A percentile compares a stretch with the other conserved stretches of the same genome.
Evolutionary conservation across 2,113 vertebrate genomes (phyloP).

Genomic region (Oenanthe melanoleuca): DNA sequence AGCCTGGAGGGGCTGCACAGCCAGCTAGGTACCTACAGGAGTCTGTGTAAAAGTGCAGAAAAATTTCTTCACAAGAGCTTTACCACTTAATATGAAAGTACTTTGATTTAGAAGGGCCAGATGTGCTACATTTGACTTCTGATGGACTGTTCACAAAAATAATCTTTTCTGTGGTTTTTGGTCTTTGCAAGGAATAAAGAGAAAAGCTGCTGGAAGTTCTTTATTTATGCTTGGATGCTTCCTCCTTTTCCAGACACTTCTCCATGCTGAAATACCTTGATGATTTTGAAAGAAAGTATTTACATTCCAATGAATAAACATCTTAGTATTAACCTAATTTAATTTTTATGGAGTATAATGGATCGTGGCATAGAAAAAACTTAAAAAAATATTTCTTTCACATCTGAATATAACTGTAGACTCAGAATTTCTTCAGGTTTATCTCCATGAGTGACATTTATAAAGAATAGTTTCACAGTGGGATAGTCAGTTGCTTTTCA

Average conservation of each 20-base stretch:
- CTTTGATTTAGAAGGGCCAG: neutral
- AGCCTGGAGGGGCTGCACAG: neutral
- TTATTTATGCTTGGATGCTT: neutral
- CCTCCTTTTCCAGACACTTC: neutral
- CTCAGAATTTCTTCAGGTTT: neutral
- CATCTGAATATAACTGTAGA: neutral
- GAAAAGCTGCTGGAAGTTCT: neutral
- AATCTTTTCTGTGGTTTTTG: neutral
- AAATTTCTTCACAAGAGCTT: neutral
- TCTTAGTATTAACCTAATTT: neutral
- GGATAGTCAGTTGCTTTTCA: slow-evolving; percentile 19
- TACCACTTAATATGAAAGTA: neutral
- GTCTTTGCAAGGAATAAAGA: neutral
- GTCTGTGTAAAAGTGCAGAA: neutral
- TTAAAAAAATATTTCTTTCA: neutral
- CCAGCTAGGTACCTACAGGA: neutral
- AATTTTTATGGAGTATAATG: neutral
- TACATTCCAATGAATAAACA: neutral
- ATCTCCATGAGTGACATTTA: neutral
- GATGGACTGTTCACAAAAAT: neutral
- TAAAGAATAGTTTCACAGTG: neutral
- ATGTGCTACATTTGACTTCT: neutral
- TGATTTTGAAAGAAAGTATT: neutral
- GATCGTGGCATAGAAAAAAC: neutral
- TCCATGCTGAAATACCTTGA: neutral